phyloP scores from a whole-genome alignment of 2,888 invertebrate species.

The Spialia ferax region DNA sequence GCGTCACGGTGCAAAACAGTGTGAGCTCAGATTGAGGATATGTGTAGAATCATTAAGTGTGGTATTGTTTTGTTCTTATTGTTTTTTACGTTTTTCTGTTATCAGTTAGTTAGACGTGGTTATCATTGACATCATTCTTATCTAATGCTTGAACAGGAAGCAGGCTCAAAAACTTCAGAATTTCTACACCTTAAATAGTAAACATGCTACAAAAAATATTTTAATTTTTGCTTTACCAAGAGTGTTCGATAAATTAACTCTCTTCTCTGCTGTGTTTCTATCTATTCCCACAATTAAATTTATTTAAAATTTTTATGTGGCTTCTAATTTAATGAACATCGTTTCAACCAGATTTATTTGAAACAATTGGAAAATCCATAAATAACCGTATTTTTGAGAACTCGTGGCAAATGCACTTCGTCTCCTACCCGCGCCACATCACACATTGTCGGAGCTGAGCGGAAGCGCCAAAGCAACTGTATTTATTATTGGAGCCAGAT shows the following conservation, averaged over 20 bases:
- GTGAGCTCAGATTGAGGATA: constrained; percentile 29
- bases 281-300: too few species aligned
- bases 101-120: background rate
- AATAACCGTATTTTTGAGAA: constrained; percentile 15
- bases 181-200: too few species aligned
- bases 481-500: constrained; percentile 62
- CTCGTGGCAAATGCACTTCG: constrained; percentile 24
- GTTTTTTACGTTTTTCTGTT: background rate
- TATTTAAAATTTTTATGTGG: too few species aligned
- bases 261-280: too few species aligned
- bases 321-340: too few species aligned
- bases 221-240: too few species aligned
- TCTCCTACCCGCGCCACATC: constrained; percentile 23
- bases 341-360: too few species aligned
- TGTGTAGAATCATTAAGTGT: constrained; percentile 23
- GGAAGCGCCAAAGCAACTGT: constrained; percentile 53
- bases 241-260: too few species aligned
- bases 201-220: too few species aligned
- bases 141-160: background rate
- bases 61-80: constrained; percentile 22
- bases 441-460: constrained; percentile 43
- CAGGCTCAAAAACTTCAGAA: too few species aligned
- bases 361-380: background rate
- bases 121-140: background rate
- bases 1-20: constrained; percentile 35